These are phyloP conservation scores for Oreochromis mossambicus DNA, from an alignment of 2,797 vertebrate species.

Conservation along the genomic window DNA sequence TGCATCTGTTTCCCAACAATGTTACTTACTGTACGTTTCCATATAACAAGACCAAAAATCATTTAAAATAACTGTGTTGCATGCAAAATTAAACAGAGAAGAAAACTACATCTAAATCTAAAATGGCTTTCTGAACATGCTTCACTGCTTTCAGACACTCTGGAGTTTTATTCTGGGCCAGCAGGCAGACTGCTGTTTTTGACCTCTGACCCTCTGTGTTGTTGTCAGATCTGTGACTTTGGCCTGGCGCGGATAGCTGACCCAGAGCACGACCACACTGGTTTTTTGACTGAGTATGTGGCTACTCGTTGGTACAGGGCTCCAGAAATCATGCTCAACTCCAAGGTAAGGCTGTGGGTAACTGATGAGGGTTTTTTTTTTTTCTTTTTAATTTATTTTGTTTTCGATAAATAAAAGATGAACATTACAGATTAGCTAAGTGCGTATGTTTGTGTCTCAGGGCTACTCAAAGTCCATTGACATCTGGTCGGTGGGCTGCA, in stretches of 20 bases:
- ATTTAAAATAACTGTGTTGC: neutral
- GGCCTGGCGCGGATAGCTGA: constrained; percentile 90
- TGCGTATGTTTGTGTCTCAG: constrained; percentile 63
- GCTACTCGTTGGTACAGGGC: constrained; percentile 95
- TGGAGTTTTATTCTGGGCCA: neutral
- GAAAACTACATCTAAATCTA: neutral
- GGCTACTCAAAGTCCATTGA: constrained; percentile 93
- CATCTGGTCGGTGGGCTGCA: constrained; percentile 95
- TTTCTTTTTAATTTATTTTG: neutral
- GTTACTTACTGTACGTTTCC: neutral
- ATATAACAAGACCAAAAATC: neutral
- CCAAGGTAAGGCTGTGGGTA: constrained; percentile 74
- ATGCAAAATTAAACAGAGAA: neutral
- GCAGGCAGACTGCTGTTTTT: neutral
- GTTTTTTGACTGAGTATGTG: constrained; percentile 92
- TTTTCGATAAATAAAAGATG: neutral
- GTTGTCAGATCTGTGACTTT: constrained; percentile 88
- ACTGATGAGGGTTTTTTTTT: neutral
- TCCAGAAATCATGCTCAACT: constrained; percentile 94
- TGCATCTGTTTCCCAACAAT: neutral
- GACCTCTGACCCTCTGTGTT: neutral
- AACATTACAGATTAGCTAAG: neutral
- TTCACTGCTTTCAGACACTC: neutral
- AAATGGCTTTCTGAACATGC: neutral
- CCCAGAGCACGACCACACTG: constrained; percentile 86